Percentiles rank a stretch among this genome's conserved stretches.
Evolutionary conservation across 1,140 invertebrate genomes (phyloP).

Genomic region (Vollenhovia emeryi): DNA sequence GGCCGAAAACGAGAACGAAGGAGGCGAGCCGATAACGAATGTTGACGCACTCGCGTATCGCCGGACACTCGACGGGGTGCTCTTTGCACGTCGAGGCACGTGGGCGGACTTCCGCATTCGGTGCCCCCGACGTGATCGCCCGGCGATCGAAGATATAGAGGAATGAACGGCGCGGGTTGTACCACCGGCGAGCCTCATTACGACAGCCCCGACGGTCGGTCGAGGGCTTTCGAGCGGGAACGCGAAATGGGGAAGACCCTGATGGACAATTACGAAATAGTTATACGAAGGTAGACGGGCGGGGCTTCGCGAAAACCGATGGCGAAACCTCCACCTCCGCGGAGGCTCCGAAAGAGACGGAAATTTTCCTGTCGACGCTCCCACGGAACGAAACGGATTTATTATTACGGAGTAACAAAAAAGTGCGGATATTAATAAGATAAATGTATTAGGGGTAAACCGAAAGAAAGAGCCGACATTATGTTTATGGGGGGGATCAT

Average conservation of each 20-base stretch:
- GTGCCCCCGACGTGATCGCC: conserved; percentile 30
- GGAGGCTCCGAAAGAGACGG: neutral
- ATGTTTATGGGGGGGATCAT: neutral
- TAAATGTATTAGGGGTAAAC: neutral
- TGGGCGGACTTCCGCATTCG: conserved; percentile 34
- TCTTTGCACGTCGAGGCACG: conserved; percentile 47
- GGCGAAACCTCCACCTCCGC: too few species aligned
- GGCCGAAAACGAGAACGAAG: conserved; percentile 40
- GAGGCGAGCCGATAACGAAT: conserved; percentile 57
- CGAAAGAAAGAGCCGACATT: neutral
- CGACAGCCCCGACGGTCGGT: neutral
- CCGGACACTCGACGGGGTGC: conserved; percentile 23
- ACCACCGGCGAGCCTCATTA: conserved; percentile 31
- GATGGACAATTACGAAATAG: conserved; percentile 25
- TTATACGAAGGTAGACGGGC: neutral
- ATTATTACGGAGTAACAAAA: neutral
- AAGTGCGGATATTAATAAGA: neutral
- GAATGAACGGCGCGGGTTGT: neutral
- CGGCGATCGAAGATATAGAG: conserved; percentile 22
- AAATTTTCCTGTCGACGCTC: neutral
- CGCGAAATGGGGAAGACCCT: conserved; percentile 2
- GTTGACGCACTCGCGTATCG: conserved; percentile 55
- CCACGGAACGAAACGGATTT: neutral
- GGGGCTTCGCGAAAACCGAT: neutral
- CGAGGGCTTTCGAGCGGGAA: conserved; percentile 37